Conservation (phyloP, 2,888 invertebrate species). For the Metalampra italica region DNA sequence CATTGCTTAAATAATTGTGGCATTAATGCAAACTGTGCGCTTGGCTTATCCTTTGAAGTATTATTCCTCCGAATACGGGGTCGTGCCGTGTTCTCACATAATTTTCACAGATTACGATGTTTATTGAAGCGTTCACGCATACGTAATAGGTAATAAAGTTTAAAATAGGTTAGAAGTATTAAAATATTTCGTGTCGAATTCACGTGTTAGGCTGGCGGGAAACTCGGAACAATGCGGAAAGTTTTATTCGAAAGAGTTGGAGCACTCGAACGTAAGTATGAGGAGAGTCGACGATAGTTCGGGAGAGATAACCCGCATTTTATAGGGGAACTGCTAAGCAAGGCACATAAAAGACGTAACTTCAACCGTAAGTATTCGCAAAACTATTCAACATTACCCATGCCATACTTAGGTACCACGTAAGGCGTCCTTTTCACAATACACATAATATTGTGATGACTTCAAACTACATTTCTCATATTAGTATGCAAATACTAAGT, state of each 20-base stretch:
- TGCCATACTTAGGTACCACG: too few species aligned
- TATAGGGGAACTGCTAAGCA: slow-evolving; percentile 1
- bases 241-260: slow-evolving; percentile 14
- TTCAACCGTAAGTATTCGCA: slow-evolving; percentile 21
- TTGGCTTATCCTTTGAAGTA: slow-evolving; percentile 24
- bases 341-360: slow-evolving; percentile 20
- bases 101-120: slow-evolving; percentile 22
- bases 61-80: slow-evolving; percentile 18
- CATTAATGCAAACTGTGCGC: slow-evolving; percentile 21
- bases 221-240: slow-evolving; percentile 11
- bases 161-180: slow-evolving; percentile 7
- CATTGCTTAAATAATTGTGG: slow-evolving; percentile 10
- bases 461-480: too few species aligned
- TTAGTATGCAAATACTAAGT: not conserved
- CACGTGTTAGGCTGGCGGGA: slow-evolving; percentile 1
- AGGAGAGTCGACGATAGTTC: slow-evolving; percentile 11
- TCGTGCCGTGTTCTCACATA: slow-evolving; percentile 26
- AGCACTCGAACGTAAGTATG: slow-evolving; percentile 10
- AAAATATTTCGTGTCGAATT: slow-evolving; percentile 9
- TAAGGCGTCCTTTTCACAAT: too few species aligned
- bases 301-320: slow-evolving; percentile 18
- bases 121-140: slow-evolving; percentile 13
- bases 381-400: slow-evolving; percentile 19
- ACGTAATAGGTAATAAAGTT: not conserved
- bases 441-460: too few species aligned